These are phyloP conservation scores for Carettochelys insculpta DNA, from an alignment of 2,113 vertebrate species.

Conservation along the genomic window DNA sequence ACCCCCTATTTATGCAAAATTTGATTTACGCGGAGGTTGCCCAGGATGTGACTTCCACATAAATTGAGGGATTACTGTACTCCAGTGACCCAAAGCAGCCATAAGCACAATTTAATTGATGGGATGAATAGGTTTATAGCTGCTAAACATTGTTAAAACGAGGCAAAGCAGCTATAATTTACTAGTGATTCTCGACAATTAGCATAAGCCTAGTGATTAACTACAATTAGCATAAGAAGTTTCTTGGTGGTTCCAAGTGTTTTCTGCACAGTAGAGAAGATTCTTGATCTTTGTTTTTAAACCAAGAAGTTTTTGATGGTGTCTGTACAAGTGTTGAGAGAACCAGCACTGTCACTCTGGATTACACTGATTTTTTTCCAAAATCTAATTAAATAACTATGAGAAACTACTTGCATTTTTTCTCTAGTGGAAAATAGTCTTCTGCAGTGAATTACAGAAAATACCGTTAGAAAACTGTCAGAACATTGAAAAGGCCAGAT, in stretches of 20 bases:
- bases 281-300: background rate
- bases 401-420: background rate
- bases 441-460: rapidly evolving
- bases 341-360: background rate
- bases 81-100: background rate
- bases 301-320: background rate
- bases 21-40: no score
- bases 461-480: background rate
- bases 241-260: background rate
- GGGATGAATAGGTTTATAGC: background rate
- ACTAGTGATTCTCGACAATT: background rate
- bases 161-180: background rate
- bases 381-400: background rate
- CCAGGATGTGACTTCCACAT: no score
- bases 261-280: background rate
- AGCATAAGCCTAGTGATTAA: no score
- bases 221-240: no score
- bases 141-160: background rate
- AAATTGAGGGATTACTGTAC: no score
- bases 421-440: background rate
- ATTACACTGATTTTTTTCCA: background rate
- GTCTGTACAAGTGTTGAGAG: background rate
- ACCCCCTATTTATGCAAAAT: no score
- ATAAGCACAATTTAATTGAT: background rate
- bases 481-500: background rate